These are phyloP conservation scores for Pemphredon lugubris DNA, from an alignment of 2,888 invertebrate species.

Conservation along the genomic window DNA sequence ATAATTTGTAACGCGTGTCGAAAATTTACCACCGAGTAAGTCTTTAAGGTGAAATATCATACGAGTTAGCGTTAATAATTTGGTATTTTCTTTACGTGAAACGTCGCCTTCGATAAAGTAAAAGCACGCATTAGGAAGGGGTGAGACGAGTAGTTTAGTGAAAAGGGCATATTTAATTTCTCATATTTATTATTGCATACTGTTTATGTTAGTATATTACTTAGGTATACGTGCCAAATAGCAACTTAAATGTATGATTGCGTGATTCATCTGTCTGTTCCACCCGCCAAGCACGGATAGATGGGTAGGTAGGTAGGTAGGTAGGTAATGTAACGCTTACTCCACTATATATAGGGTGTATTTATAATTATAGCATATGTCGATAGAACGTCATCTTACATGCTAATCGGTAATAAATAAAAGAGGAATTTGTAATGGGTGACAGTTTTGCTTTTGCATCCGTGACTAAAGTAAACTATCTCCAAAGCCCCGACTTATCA, in stretches of 20 bases:
- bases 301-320: conserved; percentile 49
- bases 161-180: conserved; percentile 66
- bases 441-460: conserved; percentile 68
- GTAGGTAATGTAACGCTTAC: conserved; percentile 76
- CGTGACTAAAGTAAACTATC: conserved; percentile 55
- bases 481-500: conserved; percentile 28
- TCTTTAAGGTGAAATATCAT: no score
- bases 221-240: conserved; percentile 81
- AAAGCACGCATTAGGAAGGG: not conserved
- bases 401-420: conserved; percentile 80
- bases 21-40: no score
- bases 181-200: conserved; percentile 81
- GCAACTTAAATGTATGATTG: conserved; percentile 81
- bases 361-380: conserved; percentile 80
- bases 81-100: no score
- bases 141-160: conserved; percentile 10
- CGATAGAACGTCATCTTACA: conserved; percentile 80
- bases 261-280: conserved; percentile 80
- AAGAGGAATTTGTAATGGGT: conserved; percentile 69
- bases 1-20: no score
- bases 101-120: no score
- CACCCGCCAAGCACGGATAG: conserved; percentile 72
- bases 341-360: conserved; percentile 80
- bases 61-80: no score
- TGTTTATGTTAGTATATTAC: conserved; percentile 81